Evolutionary conservation across 2,797 vertebrate species (phyloP).

Genomic region (Neosalanx taihuensis): DNA sequence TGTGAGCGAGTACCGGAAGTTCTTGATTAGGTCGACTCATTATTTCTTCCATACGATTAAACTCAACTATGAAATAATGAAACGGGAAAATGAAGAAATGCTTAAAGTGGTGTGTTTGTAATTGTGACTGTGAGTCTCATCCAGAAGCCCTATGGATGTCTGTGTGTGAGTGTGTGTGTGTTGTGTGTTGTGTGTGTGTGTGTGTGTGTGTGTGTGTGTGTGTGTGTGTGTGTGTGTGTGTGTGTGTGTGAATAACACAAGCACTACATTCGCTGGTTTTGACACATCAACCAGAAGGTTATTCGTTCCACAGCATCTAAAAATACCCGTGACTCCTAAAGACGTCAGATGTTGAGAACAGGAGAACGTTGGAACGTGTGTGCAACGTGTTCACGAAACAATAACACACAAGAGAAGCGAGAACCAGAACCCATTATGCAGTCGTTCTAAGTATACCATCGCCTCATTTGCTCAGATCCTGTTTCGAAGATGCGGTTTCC

Average conservation of each 20-base stretch:
- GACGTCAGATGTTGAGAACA: conserved; percentile 47
- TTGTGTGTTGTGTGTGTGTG: conserved; percentile 7
- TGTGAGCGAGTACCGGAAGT: conserved; percentile 73
- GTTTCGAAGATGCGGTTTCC: conserved; percentile 17
- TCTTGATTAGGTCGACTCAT: conserved; percentile 75
- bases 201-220: conserved; percentile 8
- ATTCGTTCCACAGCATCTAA: conserved; percentile 58
- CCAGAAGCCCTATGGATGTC: conserved; percentile 48
- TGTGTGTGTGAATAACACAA: conserved; percentile 23
- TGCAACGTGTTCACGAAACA: not conserved
- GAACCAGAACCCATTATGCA: too few relatives aligned
- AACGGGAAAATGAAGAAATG: conserved; percentile 66
- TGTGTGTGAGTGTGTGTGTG: conserved; percentile 21
- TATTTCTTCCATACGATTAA: conserved; percentile 72
- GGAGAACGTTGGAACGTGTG: not conserved
- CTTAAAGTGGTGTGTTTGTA: conserved; percentile 62
- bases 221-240: conserved; percentile 7
- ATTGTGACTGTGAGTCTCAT: conserved; percentile 67
- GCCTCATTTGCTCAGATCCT: not conserved
- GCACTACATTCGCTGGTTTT: conserved; percentile 58
- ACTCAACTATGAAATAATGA: conserved; percentile 71
- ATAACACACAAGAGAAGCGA: not conserved
- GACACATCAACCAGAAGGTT: conserved; percentile 41
- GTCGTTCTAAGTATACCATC: too few relatives aligned
- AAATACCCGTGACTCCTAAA: conserved; percentile 59